Evolutionary conservation across 2,888 invertebrate species (phyloP), one percentile per base, ranked within the genome.

Genomic region (Xestia ashworthii): DNA sequence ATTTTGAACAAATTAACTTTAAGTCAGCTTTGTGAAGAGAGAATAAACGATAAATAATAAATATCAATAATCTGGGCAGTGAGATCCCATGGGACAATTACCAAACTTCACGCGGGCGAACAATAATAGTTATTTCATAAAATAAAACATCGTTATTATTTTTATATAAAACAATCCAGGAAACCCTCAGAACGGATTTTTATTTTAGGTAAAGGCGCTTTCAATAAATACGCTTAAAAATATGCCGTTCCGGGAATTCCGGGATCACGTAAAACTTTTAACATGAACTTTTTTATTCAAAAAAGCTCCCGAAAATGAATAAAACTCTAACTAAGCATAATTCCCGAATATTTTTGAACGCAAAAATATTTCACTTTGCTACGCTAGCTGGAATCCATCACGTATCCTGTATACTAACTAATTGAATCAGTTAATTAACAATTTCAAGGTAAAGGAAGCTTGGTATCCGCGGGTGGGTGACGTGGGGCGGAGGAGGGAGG

Each of bases 391-490:
- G 68, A 88, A 87, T 81, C 84, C 86, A 88, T 84, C 81, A 84
- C 80, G 80, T 87, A 86, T 87, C 82, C 86, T 84, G 76, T 83
- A 73, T 71, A 81, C 70, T 58, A 93, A 84, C 84, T 92, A 93
- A 92, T 92, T 91, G 89, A 90, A 91, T 92, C 87, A 91, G 89
- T 91, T 93, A 93, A 93, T 93, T 93, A 92, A 91, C 90, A 91
- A 91, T 94, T 94, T 93, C 92, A 93, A 93, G 94, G 94, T 92
- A 93, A 91, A 91, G 93, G 94, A 93, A 92, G 90, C 90, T 85
- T 74, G 78, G 82, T 80, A 90, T 93, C 93, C 93, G 91, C 84
- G 91, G 85, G 92, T 89, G 6, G 68, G 70, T 48, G 67, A 50
- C 12, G 53, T n/a, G 1, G 87, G 41, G 65, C 12, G 50, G 71